Base-by-base conservation (phyloP, 2,113 vertebrate species). In the Sakesphorus luctuosus region DNA sequence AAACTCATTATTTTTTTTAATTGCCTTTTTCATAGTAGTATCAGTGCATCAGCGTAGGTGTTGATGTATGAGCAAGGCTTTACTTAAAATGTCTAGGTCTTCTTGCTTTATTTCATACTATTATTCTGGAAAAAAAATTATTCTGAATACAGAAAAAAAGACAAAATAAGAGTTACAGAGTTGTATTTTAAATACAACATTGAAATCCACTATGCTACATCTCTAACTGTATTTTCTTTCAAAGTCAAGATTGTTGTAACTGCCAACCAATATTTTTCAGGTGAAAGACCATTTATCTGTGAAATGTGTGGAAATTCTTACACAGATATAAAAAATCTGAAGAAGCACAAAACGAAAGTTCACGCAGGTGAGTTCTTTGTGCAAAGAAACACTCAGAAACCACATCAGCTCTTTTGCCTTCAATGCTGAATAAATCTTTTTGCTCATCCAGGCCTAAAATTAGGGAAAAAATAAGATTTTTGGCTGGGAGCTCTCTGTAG, bases 281-380 rank as follows among this genome's bases (percentile, higher is more conserved):
- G 99, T 94, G 99, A 99, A 93, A 99, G 98, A 97, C 99, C 98
- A 19, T 99, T 99, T 97, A 98, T 99, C 97, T 99, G 99, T 77
- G 98, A 99, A 97, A 97, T 99, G 93, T 99, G 99, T 98, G 99
- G 99, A 87, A 99, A 99, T 97, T 97, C 98, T 25, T 99, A 99
- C 50, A 99, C 99, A 76, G 99, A 99, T 80, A 98, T 99, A 94
- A 99, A 99, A 98, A 99, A 99, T 78, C 98, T 99, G 96, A 99
- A 99, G 98, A 99, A 99, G 95, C 99, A 99, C 97, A 99, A 98
- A 98, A 98, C 98, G 3, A 99, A 99, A 95, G 98, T 98, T 89
- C 99, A 99, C 91, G 98, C 98, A 35, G 99, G 99, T 96, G 97
- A 98, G 97, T 97, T 87, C 25, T 21, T 73, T 47, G 25, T 65